Evolutionary conservation across 2,888 invertebrate genomes (phyloP).

Genomic region (Monoplex corrugatus): DNA sequence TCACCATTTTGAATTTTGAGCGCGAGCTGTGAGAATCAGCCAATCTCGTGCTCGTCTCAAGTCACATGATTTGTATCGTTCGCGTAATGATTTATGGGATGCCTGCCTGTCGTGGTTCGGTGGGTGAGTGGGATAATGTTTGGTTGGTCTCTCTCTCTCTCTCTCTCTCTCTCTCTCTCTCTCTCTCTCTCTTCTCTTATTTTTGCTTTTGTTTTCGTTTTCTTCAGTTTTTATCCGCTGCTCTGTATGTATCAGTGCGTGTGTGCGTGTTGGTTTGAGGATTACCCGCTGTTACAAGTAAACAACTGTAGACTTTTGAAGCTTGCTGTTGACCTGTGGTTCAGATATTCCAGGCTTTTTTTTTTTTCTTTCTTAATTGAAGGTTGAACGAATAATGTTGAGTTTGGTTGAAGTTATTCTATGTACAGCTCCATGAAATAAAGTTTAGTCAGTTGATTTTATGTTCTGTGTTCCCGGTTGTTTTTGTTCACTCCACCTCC

Average conservation of each 20-base stretch:
- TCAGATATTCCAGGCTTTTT: background rate
- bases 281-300: background rate
- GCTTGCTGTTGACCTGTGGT: slow-evolving; percentile 4
- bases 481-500: too few species aligned
- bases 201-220: too few species aligned
- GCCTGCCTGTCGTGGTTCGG: background rate
- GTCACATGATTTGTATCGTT: background rate
- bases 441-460: slow-evolving; percentile 51
- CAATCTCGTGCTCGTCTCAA: background rate
- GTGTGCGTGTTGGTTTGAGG: background rate
- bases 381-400: slow-evolving; percentile 25
- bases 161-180: too few species aligned
- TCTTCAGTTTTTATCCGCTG: too few species aligned
- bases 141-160: too few species aligned
- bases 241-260: too few species aligned
- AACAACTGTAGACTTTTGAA: background rate
- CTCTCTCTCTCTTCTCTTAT: too few species aligned
- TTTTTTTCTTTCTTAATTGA: background rate
- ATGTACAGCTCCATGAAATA: slow-evolving; percentile 49
- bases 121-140: background rate
- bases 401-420: slow-evolving; percentile 30
- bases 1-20: background rate
- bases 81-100: background rate
- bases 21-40: background rate
- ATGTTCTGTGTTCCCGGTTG: background rate